phyloP scores from a whole-genome alignment of 2,797 vertebrate genomes.

The Peromyscus nudipes region DNA sequence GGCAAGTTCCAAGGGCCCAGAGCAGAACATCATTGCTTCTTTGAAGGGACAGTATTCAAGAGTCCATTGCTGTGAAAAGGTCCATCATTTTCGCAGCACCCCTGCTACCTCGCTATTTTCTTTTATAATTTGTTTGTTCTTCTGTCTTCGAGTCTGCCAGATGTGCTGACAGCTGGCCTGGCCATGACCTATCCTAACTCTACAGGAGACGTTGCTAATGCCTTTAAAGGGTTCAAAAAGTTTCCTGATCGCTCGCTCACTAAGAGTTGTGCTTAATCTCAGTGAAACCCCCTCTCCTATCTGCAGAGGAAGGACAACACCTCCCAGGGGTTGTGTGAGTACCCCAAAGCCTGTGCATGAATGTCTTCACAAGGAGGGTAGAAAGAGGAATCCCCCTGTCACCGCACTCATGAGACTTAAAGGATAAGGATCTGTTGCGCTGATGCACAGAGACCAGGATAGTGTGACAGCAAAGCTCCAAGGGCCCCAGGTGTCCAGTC shows the following conservation, averaged over 20 bases:
- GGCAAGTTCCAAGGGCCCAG: not conserved
- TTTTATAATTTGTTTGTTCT: not conserved
- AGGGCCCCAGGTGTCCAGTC: not conserved
- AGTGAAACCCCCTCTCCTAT: not conserved
- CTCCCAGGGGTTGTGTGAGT: not conserved
- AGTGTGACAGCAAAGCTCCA: not conserved
- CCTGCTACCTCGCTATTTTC: not conserved
- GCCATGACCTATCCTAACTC: not conserved
- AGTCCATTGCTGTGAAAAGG: not conserved
- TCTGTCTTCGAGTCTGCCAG: not conserved
- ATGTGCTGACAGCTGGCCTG: not conserved
- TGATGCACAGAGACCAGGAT: not conserved
- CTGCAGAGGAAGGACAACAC: not conserved
- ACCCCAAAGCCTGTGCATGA: not conserved
- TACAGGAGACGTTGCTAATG: not conserved
- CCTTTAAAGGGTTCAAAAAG: not conserved
- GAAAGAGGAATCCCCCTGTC: not conserved
- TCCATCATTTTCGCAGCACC: not conserved
- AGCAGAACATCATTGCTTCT: not conserved
- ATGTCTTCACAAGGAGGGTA: not conserved
- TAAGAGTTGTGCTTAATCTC: not conserved
- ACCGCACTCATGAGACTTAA: not conserved
- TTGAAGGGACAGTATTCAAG: not conserved
- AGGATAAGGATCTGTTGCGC: not conserved
- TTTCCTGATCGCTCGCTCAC: not conserved